phyloP scores from a whole-genome alignment of 35 echinoderm and acorn worm genomes.

The Heliocidaris erythrogramma region DNA sequence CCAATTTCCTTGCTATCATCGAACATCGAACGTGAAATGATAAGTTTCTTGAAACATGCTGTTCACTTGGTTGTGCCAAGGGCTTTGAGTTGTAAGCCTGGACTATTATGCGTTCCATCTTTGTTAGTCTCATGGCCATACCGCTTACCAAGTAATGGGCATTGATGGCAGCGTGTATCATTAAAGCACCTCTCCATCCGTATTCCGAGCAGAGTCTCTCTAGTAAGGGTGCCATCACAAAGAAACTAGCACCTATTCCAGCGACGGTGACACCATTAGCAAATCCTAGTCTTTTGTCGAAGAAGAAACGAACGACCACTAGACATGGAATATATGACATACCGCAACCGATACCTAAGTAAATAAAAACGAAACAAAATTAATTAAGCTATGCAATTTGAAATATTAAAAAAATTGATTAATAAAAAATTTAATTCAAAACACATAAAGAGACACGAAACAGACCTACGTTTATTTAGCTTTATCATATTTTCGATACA shows the following conservation, averaged over 20 bases:
- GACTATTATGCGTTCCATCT: not conserved
- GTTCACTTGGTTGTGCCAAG: not conserved
- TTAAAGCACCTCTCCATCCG: slow-evolving; percentile 27
- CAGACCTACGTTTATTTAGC: no score
- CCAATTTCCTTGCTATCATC: not conserved
- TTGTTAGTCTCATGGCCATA: not conserved
- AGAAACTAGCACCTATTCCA: not conserved
- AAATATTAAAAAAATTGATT: no score
- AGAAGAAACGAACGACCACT: not conserved
- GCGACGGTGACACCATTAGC: not conserved
- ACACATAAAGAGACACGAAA: no score
- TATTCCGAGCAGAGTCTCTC: not conserved
- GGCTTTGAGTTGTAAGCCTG: no score
- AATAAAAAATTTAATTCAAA: no score
- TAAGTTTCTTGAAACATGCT: not conserved
- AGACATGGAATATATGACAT: not conserved
- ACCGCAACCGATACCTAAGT: slow-evolving; percentile 19
- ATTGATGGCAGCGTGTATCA: not conserved
- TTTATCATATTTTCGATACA: no score
- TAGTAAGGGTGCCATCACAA: not conserved
- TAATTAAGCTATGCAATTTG: no score
- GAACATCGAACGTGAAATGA: not conserved
- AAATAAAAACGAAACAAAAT: not conserved
- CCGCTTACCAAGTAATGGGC: not conserved
- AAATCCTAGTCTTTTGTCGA: not conserved